Percentiles rank a stretch among this genome's conserved stretches.
Conservation (phyloP, 2,888 invertebrate genomes). For the Mesoligia furuncula region DNA sequence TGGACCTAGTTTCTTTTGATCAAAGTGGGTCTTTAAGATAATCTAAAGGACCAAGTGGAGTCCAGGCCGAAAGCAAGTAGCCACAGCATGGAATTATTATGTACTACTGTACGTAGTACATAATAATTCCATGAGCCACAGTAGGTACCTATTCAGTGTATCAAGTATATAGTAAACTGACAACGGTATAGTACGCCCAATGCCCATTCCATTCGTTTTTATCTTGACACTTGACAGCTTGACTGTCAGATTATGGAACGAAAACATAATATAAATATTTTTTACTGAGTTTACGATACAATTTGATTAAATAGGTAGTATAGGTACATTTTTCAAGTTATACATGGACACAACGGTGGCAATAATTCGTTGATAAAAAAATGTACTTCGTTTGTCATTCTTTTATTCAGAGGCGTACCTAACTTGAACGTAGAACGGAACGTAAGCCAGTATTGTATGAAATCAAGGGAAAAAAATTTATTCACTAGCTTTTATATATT, state of each 20-base stretch:
- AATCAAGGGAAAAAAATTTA: neutral
- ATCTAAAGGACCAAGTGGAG: neutral
- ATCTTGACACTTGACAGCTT: slow-evolving; percentile 31
- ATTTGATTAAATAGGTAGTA: neutral
- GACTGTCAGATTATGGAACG: neutral
- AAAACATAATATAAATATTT: neutral
- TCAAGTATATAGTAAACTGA: neutral
- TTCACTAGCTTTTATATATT: neutral
- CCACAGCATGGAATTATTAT: no score
- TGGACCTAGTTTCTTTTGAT: neutral
- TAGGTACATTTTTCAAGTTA: neutral
- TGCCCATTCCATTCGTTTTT: neutral
- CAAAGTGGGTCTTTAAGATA: neutral
- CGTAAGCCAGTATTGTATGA: neutral
- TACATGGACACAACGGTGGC: neutral
- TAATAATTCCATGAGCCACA: no score
- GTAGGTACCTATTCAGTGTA: neutral
- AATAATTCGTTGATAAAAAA: neutral
- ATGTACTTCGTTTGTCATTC: neutral
- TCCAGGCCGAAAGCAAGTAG: neutral
- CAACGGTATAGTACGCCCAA: neutral
- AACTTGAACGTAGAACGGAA: slow-evolving; percentile 17
- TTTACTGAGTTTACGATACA: neutral
- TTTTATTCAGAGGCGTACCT: no score
- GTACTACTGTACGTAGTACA: no score